Base-by-base conservation (phyloP, 2,888 invertebrate genomes). In the Ceriagrion tenellum region DNA sequence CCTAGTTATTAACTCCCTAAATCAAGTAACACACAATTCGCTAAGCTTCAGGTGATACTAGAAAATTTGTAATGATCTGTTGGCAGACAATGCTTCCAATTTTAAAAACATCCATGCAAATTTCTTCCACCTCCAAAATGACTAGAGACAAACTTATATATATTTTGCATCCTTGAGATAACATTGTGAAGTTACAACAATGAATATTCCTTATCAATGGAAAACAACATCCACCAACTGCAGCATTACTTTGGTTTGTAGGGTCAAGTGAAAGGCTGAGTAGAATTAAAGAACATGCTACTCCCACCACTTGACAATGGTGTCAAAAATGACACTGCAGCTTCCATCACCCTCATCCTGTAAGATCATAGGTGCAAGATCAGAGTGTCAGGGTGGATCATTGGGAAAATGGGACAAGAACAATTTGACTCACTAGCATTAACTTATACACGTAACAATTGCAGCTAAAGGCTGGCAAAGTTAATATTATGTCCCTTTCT, bases 81-180 rank as follows among this genome's bases (percentile, higher is more conserved):
- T 93, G 47, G 69, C 69, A 63, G 47, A 23, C 55, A 89, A 59
- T 74, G 74, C 69, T 93, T 93, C 47, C 40, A 13, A 93, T 69
- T 74, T 69, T 47, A 93, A 93, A 93, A 93, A 26, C 91, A 59
- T 40, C 69, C 63, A 69, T 93, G 93, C 93, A 69, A 93, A 93
- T 69, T 74, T 93, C 47, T 74, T 47, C 69, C 74, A 20, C 40
- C n/a, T 93, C n/a, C 93, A 69, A 47, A 69, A 47, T 69, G 47
- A 69, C 69, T 69, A 47, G 93, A 69, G 93, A 93, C 69, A 93
- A 93, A 93, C 63, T 93, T 69, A 69, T 91, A 91, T 74, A 91
- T 93, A 93, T 93, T 93, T 93, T 93, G 93, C 93, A 93, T 93
- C 93, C 93, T 93, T 69, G 69, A 93, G 63, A 69, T 93, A 93